Base-by-base conservation (phyloP, 2,888 invertebrate genomes). In the Rhimphoctona megacephalus region DNA sequence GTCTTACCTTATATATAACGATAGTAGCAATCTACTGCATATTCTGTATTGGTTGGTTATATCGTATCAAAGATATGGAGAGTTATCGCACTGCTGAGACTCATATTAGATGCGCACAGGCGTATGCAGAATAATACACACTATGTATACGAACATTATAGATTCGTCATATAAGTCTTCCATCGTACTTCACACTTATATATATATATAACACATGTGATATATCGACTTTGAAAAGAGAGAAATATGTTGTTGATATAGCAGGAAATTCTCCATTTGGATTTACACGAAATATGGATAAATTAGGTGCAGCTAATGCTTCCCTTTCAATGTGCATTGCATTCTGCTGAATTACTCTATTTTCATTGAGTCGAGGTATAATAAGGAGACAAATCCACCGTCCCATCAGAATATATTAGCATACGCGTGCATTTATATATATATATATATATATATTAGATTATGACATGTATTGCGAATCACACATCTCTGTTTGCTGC, bases 1-100 rank as follows among this genome's bases (percentile, higher is more conserved):
- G 30, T 79, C 39, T 54, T 69, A 54, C 69, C 25, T 81, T 64
- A 64, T 74, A 74, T 74, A 66, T 83, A 54, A 67, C 17, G 76
- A 49, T 69, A 79, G 52, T n/a, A 46, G 79, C 69, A 69, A 52
- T 69, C 52, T 76, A 46, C 70, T 80, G 66, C 73, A 73, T 33
- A 66, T 84, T 25, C 72, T 69, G 25, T 66, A 70, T 30, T 33
- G 46, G 57, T 69, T 17, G 19, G 11, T 9, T 57, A 67, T 76
- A 70, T 72, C 49, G 52, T 52, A 36, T 19, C 33, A 36, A 30
- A 39, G 57, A 83, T 74, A 83, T 83, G 70, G 72, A 81, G 84
- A 86, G 64, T 86, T 84, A 86, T 86, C 81, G 84, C 25, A 78
- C 84, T 84, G 69, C 78, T 54, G 81, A 84, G 86, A 79, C 86